Evolutionary conservation across 2,888 invertebrate species (phyloP).

Genomic region (Drosophila vallismaia): DNA sequence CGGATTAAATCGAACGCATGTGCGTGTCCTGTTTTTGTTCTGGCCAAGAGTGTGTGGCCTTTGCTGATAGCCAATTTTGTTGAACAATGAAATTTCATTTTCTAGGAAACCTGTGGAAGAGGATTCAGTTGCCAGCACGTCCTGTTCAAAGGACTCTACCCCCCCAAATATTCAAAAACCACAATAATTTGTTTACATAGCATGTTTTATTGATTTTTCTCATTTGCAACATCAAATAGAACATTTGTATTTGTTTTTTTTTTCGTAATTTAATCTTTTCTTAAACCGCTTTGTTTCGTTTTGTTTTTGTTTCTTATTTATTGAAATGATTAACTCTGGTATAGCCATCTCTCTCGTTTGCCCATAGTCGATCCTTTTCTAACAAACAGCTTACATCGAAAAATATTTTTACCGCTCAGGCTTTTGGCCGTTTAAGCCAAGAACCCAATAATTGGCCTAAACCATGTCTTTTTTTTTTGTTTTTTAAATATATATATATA

Average conservation of each 20-base stretch:
- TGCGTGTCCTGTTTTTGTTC: constrained; percentile 8
- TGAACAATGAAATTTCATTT: constrained; percentile 35
- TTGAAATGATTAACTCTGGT: constrained; percentile 32
- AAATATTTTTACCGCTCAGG: constrained; percentile 56
- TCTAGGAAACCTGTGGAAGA: constrained; percentile 3
- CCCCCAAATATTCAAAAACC: neutral
- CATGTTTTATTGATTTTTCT: constrained; percentile 59
- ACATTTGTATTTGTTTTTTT: constrained; percentile 53
- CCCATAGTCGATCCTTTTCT: constrained; percentile 19
- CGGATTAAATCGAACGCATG: constrained; percentile 44
- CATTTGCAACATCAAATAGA: constrained; percentile 78
- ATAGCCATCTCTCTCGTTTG: constrained; percentile 19
- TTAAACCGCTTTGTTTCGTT: constrained; percentile 20
- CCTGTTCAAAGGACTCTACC: neutral
- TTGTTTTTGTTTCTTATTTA: constrained; percentile 1
- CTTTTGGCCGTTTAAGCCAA: constrained; percentile 7
- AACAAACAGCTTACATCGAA: constrained; percentile 76
- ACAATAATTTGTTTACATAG: constrained; percentile 20
- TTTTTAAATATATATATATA: neutral
- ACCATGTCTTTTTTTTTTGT: neutral
- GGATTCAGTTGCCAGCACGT: neutral
- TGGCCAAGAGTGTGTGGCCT: neutral
- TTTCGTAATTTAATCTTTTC: constrained; percentile 18
- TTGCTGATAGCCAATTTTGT: constrained; percentile 24
- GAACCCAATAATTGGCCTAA: neutral